Percentiles rank a stretch among this genome's conserved stretches.
Evolutionary conservation across 1,140 invertebrate species (phyloP).

Genomic region (Bombyx mandarina): DNA sequence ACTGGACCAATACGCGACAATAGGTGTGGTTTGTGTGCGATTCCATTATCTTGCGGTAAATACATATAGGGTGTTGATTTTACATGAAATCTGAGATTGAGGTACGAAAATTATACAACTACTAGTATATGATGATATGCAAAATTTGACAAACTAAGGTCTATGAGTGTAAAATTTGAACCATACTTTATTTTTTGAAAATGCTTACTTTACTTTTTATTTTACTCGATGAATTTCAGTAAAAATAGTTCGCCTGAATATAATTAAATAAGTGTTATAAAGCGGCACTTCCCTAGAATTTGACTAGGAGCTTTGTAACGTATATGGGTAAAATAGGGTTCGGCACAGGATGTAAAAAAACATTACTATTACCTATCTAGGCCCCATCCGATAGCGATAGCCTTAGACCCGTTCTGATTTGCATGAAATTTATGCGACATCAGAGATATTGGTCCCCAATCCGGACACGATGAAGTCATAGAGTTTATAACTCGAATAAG

Average conservation of each 20-base stretch:
- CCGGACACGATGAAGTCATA: conserved; percentile 34
- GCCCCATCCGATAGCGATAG: conserved; percentile 46
- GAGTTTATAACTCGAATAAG: conserved; percentile 42
- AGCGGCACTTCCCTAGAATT: no score
- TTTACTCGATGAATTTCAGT: no score
- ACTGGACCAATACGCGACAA: no score
- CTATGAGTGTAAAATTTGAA: no score
- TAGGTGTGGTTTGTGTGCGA: not conserved
- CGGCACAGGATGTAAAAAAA: not conserved
- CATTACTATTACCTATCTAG: conserved; percentile 35
- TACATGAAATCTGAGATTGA: no score
- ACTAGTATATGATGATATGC: not conserved
- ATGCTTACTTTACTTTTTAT: no score
- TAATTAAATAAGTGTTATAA: no score
- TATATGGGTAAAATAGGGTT: no score
- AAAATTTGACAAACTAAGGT: no score
- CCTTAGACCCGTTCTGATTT: conserved; percentile 20
- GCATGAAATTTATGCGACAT: conserved; percentile 45
- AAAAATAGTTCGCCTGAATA: no score
- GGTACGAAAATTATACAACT: not conserved
- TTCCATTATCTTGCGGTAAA: not conserved
- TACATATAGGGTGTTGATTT: not conserved
- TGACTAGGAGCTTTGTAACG: no score
- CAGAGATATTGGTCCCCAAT: conserved; percentile 40
- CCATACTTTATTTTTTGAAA: no score